Base-by-base conservation (phyloP, 2,888 invertebrate genomes). In the Catocala sponsa region DNA sequence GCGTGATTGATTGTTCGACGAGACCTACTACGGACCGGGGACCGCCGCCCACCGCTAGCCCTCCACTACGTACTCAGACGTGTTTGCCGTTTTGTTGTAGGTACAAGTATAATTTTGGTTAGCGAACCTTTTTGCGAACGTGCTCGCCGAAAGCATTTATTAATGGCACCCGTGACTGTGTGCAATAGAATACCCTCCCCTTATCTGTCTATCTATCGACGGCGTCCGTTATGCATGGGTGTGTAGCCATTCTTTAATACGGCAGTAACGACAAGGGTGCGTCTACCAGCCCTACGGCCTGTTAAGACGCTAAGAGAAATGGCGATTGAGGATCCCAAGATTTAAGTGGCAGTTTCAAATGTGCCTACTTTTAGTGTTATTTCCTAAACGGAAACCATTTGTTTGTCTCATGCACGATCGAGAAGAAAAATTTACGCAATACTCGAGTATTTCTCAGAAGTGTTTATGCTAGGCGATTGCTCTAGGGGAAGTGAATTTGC, bases 301-400 rank as follows among this genome's bases (percentile, higher is more conserved):
- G 81, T 79, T 91, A 91, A 92, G 91, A 89, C 86, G 83, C 87
- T 81, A 87, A 91, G 91, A 93, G 87, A 91, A 91, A 93, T 91
- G 87, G 91, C 93, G 85, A 93, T 93, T 88, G 92, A 88, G 87
- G 87, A 92, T 89, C 91, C 89, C 88, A 91, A 92, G 93, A 93
- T 93, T 92, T 93, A 92, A 92, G 91, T 90, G 92, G 90, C 91
- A 92, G 89, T 93, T 91, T 91, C 91, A 90, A 93, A 92, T 91
- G 91, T 88, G 92, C 92, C 91, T 93, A 93, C 92, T 92, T 92
- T 92, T 91, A 93, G 91, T 91, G 90, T 93, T 93, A 93, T 93
- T 91, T 91, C 91, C 91, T 91, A 90, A 91, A 90, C 92, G 92
- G 91, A 92, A 92, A 85, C 90, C 89, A 92, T 93, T 94, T 92